Evolutionary conservation across 2,113 vertebrate genomes (phyloP), one percentile per base, ranked within the genome.

Genomic region (Calypte anna): DNA sequence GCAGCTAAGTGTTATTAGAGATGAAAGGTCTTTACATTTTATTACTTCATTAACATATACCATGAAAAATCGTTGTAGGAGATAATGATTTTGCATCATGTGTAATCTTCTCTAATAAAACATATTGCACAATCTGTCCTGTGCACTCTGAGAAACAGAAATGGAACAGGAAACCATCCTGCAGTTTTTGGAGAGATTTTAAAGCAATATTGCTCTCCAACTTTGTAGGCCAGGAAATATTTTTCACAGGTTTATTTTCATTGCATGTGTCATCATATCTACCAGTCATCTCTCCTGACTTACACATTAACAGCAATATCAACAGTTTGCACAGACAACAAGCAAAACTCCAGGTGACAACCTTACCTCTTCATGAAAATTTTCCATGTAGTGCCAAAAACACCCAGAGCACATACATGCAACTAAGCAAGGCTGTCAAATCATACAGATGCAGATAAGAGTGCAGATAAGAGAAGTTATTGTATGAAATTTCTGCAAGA

Each of bases 41-140:
- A 95, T 96, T 96, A 85, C 67, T 96, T 96, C 58, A 92, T 97
- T 97, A 96, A 92, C 72, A 92, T 93, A 89, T 88, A 96, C 78
- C 86, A 94, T 57, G 30, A 94, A 93, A 95, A 95, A 94, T 62
- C 92, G 23, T 91, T 88, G 83, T 59, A 91, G 64, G 38, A 93
- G 82, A 94, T 92, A 96, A 97, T 57, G n/a, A 94, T 92, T 96
- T 94, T 96, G 87, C 66, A 94, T 90, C 91, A 40, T 36, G 62
- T 82, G 78, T 97, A 88, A 88, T 78, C 54, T 62, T n/a, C 58
- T 95, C 46, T 64, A 95, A 94, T 97, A 96, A 97, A 96, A 89
- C 40, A 89, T 78, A 88, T 82, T 90, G 58, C 54, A 87, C 51
- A 95, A 78, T 92, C 59, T 92, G 83, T 97, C 75, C 48, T 59